phyloP scores from a whole-genome alignment of 2,113 vertebrate genomes.

The Tragelaphus imberbis region DNA sequence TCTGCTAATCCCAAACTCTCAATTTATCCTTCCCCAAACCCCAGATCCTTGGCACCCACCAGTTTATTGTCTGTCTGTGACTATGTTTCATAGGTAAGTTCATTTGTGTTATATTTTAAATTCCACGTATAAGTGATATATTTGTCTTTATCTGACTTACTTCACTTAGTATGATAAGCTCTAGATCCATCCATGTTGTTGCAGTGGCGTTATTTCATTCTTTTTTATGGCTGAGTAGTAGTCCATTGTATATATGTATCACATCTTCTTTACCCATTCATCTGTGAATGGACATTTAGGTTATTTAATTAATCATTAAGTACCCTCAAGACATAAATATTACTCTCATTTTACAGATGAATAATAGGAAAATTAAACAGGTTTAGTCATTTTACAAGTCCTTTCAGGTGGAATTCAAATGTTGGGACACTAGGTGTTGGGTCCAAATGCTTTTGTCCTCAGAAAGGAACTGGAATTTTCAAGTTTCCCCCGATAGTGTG shows the following conservation, averaged over 20 bases:
- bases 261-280: background rate
- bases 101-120: background rate
- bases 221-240: background rate
- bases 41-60: background rate
- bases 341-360: background rate
- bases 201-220: background rate
- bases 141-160: background rate
- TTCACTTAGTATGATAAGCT: background rate
- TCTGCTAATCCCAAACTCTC: background rate
- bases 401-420: background rate
- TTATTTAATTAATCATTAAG: background rate
- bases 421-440: background rate
- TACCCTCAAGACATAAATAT: background rate
- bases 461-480: background rate
- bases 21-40: background rate
- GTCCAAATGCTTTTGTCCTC: background rate
- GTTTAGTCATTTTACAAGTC: background rate
- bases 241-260: background rate
- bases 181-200: background rate
- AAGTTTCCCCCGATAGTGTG: background rate
- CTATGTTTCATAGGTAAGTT: background rate
- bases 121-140: background rate
- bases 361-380: background rate
- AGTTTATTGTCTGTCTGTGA: background rate
- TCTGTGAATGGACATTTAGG: background rate